phyloP scores from a whole-genome alignment of 2,888 invertebrate genomes.

The Prosapia bicincta region DNA sequence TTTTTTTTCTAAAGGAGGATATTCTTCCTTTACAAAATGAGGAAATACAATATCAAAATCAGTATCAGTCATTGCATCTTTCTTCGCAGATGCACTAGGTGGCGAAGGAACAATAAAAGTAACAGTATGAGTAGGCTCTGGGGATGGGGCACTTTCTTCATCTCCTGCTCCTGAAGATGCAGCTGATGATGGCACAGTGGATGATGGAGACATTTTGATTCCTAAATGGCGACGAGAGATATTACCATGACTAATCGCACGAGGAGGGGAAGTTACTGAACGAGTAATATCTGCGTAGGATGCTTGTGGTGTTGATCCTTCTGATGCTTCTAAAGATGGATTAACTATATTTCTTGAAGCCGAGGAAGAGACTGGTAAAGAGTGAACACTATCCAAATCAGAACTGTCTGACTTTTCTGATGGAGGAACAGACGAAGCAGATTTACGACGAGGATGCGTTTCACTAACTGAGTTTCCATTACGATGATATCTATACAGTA shows the following conservation, averaged over 20 bases:
- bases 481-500: constrained; percentile 15
- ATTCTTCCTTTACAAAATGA: constrained; percentile 29
- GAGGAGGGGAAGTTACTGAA: constrained; percentile 37
- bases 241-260: constrained; percentile 30
- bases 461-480: neutral
- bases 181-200: neutral
- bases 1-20: constrained; percentile 32
- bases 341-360: constrained; percentile 31
- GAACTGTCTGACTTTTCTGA: constrained; percentile 74
- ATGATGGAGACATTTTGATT: constrained; percentile 10
- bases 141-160: constrained; percentile 32
- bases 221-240: constrained; percentile 24
- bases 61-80: constrained; percentile 38
- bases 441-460: constrained; percentile 53
- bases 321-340: constrained; percentile 34
- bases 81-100: constrained; percentile 30
- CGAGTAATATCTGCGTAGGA: constrained; percentile 84
- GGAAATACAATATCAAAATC: constrained; percentile 24
- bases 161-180: constrained; percentile 13
- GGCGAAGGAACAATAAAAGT: neutral
- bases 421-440: constrained; percentile 75
- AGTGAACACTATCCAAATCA: constrained; percentile 81
- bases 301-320: constrained; percentile 51
- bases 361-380: constrained; percentile 59
- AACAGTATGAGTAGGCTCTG: neutral